These are phyloP conservation scores for Nysson spinosus DNA, from an alignment of 2,888 invertebrate genomes.

Conservation along the genomic window DNA sequence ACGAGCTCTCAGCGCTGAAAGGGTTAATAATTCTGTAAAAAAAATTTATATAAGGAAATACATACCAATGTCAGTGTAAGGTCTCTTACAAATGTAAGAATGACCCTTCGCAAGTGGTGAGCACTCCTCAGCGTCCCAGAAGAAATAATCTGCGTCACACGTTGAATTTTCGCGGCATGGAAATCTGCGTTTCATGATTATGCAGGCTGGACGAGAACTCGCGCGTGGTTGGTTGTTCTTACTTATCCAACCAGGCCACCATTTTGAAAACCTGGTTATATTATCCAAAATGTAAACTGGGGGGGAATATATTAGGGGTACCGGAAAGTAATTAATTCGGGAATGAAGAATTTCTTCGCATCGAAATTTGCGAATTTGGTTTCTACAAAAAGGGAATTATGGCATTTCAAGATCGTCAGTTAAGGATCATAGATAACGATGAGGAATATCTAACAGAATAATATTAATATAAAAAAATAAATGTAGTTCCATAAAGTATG, in stretches of 20 bases:
- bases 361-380: too few relatives aligned
- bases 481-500: too few relatives aligned
- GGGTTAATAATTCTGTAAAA: background rate
- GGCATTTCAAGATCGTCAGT: too few relatives aligned
- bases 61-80: slow-evolving; percentile 78
- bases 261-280: slow-evolving; percentile 75
- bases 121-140: slow-evolving; percentile 79
- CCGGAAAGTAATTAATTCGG: too few relatives aligned
- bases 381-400: too few relatives aligned
- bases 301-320: background rate
- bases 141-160: slow-evolving; percentile 78
- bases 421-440: too few relatives aligned
- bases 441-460: too few relatives aligned
- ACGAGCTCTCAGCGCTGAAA: too few relatives aligned
- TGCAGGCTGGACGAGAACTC: slow-evolving; percentile 71
- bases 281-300: background rate
- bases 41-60: slow-evolving; percentile 20
- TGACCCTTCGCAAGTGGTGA: slow-evolving; percentile 72
- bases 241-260: slow-evolving; percentile 78
- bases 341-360: too few relatives aligned
- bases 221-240: slow-evolving; percentile 54
- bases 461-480: too few relatives aligned
- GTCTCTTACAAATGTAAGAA: slow-evolving; percentile 79
- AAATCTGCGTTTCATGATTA: slow-evolving; percentile 74
- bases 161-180: slow-evolving; percentile 71